A percentile compares a stretch with the other conserved stretches of the same genome.
These are phyloP conservation scores for Myiotriccus ornatus DNA, from an alignment of 2,797 vertebrate species.

Conservation along the genomic window DNA sequence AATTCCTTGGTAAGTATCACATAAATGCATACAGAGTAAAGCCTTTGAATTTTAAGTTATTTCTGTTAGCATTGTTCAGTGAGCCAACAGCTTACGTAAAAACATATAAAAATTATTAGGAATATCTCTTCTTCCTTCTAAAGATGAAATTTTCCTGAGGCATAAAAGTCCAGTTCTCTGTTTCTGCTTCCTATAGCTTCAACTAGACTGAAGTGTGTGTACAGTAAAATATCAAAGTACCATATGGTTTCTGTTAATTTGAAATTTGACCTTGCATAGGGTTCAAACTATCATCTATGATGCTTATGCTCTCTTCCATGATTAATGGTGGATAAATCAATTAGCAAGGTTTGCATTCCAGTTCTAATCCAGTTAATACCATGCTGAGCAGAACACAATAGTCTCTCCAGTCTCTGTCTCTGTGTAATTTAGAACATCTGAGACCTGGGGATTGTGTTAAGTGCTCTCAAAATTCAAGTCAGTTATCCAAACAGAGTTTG, in stretches of 20 bases:
- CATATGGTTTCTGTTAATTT: slow-evolving; percentile 35
- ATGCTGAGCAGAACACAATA: slow-evolving; percentile 14
- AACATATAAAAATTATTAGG: neutral
- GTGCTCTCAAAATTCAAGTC: slow-evolving; percentile 37
- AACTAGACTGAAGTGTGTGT: neutral
- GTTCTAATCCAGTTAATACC: slow-evolving; percentile 55
- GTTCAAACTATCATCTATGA: slow-evolving; percentile 23
- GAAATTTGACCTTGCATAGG: slow-evolving; percentile 24
- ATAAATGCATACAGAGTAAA: neutral
- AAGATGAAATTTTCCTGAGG: neutral
- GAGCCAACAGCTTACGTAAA: neutral
- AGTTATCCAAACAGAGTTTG: slow-evolving; percentile 30
- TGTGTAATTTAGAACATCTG: slow-evolving; percentile 55
- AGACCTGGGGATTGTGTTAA: slow-evolving; percentile 22
- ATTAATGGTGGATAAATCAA: slow-evolving; percentile 58
- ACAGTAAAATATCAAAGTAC: neutral
- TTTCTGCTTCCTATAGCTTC: neutral
- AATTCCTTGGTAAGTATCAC: neutral
- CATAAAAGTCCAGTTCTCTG: neutral
- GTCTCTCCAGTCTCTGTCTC: slow-evolving; percentile 5
- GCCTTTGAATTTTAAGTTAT: neutral
- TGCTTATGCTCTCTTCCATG: slow-evolving; percentile 34
- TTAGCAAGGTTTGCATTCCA: slow-evolving; percentile 61
- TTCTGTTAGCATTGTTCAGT: neutral
- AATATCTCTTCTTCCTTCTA: neutral